Evolutionary conservation across 2,113 vertebrate species (phyloP), one percentile per base, ranked within the genome.

Genomic region (Trochalopteron elliotii): DNA sequence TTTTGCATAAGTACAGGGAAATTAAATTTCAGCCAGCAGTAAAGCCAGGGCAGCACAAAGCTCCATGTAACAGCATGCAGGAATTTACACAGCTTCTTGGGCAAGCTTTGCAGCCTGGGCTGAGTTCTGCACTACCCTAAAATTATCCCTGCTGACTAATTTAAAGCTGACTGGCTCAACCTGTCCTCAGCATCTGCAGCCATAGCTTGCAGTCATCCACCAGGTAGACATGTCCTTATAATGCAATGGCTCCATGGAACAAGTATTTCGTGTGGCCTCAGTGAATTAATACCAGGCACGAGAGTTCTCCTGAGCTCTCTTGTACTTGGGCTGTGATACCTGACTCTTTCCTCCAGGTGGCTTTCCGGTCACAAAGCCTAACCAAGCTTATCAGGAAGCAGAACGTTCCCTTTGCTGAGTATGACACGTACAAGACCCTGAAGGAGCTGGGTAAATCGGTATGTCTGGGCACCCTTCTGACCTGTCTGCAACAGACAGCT

Each of bases 291-390:
- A 45, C 3, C 13, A 20, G 39, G 33, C 49, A 81, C 33, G 61
- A 35, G 56, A 33, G 35, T 50, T 67, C n/a, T 86, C 23, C 56
- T 37, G 40, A 20, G 13, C 49, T 55, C 15, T 71, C 50, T 13
- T 56, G n/a, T 52, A 6, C 76, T 15, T 28, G 19, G 40, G 18
- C 57, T 83, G 42, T 5, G 31, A 67, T 12, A 2, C 30, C 65
- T 59, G 31, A 14, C 39, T 47, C 69, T 81, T 87, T 83, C 68
- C 37, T 59, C 37, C 91, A 99, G 99, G 59, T 99, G 89, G 98
- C 97, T 80, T 81, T 99, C 22, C 97, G 86, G 63, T 98, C 98
- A 57, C 98, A 98, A 89, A 97, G 98, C 83, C 96, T 99, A 7
- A 96, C 96, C 31, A 96, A 98, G 59, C 87, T 97, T 33, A 10